These are phyloP conservation scores for Kryphioiulus occultus DNA, from an alignment of 2,888 invertebrate genomes.

Conservation along the genomic window DNA sequence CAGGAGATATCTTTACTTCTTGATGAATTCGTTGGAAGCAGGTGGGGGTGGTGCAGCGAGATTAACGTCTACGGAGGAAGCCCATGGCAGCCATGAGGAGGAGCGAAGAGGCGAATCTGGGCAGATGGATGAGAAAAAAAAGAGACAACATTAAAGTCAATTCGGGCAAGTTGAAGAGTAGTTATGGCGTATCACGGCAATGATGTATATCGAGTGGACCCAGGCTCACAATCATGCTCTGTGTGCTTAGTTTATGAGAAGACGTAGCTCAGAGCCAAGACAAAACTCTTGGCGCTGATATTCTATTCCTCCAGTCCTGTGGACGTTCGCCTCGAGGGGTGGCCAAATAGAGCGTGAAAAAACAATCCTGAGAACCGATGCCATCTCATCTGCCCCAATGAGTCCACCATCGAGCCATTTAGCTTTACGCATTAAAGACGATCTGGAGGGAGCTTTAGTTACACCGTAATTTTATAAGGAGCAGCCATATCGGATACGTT, in stretches of 20 bases:
- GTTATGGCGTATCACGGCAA: constrained; percentile 43
- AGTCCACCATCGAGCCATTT: constrained; percentile 39
- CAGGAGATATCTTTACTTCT: constrained; percentile 49
- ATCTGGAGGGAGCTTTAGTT: constrained; percentile 36
- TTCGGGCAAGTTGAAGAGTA: constrained; percentile 42
- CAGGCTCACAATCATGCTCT: constrained; percentile 16
- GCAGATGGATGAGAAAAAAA: constrained; percentile 38
- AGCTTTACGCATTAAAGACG: not conserved
- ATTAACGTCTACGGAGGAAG: constrained; percentile 26
- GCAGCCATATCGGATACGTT: not conserved
- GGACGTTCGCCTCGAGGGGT: not conserved
- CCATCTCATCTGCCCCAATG: constrained; percentile 39
- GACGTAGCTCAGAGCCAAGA: constrained; percentile 3
- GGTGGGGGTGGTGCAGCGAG: constrained; percentile 41
- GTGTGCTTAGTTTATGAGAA: constrained; percentile 40
- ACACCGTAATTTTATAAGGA: not conserved
- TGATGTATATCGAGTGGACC: constrained; percentile 41
- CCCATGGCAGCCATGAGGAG: constrained; percentile 40
- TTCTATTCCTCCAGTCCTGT: not conserved
- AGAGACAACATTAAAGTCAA: constrained; percentile 40
- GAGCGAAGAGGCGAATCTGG: constrained; percentile 44
- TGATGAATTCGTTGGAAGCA: constrained; percentile 49
- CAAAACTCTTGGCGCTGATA: not conserved
- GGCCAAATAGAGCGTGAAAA: constrained; percentile 4
- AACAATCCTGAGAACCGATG: constrained; percentile 39